A percentile compares a stretch with the other conserved stretches of the same genome.
Conservation (phyloP, 2,797 vertebrate genomes). For the Scarus forsteni region DNA sequence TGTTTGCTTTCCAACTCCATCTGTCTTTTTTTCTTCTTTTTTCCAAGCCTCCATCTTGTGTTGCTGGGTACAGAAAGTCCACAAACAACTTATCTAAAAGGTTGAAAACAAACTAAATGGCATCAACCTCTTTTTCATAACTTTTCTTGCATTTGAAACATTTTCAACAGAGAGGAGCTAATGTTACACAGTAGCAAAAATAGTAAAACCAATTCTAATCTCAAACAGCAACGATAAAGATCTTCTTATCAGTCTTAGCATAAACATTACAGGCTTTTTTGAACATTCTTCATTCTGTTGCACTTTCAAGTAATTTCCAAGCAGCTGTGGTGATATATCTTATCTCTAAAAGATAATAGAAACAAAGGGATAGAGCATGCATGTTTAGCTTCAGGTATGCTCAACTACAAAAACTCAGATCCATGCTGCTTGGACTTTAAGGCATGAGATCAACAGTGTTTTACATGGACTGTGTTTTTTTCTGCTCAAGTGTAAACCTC, state of each 20-base stretch:
- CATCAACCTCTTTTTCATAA: background rate
- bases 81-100: constrained; percentile 14
- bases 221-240: background rate
- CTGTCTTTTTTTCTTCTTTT: constrained; percentile 16
- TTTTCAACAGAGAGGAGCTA: background rate
- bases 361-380: background rate
- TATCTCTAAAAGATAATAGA: background rate
- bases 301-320: background rate
- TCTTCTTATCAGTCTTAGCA: background rate
- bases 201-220: background rate
- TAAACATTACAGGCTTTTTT: background rate
- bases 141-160: background rate
- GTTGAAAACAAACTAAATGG: background rate
- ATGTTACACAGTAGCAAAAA: background rate
- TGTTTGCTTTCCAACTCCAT: constrained; percentile 46
- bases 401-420: background rate
- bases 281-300: background rate
- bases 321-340: background rate
- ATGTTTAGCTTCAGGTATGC: background rate
- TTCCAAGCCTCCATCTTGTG: constrained; percentile 28
- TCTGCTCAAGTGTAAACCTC: background rate
- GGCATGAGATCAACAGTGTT: background rate
- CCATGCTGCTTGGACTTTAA: background rate
- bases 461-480: background rate
- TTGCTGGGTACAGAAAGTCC: constrained; percentile 7